A percentile compares a stretch with the other conserved stretches of the same genome.
Conservation (phyloP, 2,888 invertebrate species). For the Synanthedon vespiformis region DNA sequence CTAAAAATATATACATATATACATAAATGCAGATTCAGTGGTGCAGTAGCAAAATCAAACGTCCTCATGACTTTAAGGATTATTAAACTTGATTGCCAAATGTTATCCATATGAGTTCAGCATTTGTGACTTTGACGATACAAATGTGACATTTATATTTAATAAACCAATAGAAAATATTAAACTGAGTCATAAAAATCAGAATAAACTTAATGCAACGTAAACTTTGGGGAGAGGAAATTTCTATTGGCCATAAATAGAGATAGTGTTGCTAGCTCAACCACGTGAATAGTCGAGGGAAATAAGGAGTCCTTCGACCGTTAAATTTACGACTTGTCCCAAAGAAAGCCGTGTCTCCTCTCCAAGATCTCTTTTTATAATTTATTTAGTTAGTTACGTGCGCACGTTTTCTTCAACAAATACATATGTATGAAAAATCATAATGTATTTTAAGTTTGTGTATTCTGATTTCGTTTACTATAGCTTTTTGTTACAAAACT, state of each 20-base stretch:
- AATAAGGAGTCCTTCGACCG: conserved; percentile 63
- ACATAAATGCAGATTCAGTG: too few species aligned
- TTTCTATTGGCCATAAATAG: conserved; percentile 50
- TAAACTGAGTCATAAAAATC: conserved; percentile 4
- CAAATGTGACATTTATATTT: too few species aligned
- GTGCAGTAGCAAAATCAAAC: too few species aligned
- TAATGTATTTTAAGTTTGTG: too few species aligned
- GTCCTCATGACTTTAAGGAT: too few species aligned
- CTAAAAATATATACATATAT: too few species aligned
- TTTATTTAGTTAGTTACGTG: conserved; percentile 63
- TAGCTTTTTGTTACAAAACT: too few species aligned
- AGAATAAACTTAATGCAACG: conserved; percentile 8
- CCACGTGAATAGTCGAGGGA: conserved; percentile 55
- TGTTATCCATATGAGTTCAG: too few species aligned
- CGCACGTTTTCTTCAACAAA: conserved; percentile 4
- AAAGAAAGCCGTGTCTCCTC: conserved; percentile 52
- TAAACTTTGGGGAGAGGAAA: conserved; percentile 16
- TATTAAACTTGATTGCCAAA: too few species aligned
- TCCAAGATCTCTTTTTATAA: conserved; percentile 61
- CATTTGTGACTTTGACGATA: too few species aligned
- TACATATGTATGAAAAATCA: not conserved
- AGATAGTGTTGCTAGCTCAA: conserved; percentile 50
- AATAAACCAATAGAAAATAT: too few species aligned
- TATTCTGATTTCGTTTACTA: too few species aligned
- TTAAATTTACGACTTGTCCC: conserved; percentile 69